Base-by-base conservation (phyloP, 1,140 invertebrate genomes). In the Bombus impatiens region DNA sequence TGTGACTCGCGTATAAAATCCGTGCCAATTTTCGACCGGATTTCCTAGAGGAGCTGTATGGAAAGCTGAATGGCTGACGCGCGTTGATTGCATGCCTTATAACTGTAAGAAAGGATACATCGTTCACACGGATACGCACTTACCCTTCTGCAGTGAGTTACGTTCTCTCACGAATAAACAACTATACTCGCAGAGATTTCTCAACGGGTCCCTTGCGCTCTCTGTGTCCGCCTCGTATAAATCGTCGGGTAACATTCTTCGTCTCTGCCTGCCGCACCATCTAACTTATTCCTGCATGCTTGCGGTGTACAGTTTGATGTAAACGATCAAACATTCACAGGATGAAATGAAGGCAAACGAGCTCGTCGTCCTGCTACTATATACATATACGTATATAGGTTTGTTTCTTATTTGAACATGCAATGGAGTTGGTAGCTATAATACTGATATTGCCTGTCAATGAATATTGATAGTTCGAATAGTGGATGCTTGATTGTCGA, bases 131-230 rank as follows among this genome's bases (percentile, higher is more conserved):
- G 75, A 86, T 74, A 75, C 68, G 80, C 79, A 78, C 77, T 78
- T 88, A 90, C 86, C 82, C 71, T 80, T 70, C 77, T 42, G 47
- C 28, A 40, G 57, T 88, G 89, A 88, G 76, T 22, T 72, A 88
- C 77, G 78, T 70, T 6, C 35, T 42, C 75, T 82, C 82, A 18
- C 78, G 77, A 82, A 71, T 90, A 83, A 90, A 90, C 87, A 90
- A 90, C 88, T 87, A 90, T 80, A 88, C 79, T 78, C 68, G 79
- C 35, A 37, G 71, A 80, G 76, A 90, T 90, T 90, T 90, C 89
- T 90, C 88, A 57, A 15, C 79, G 84, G 87, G 44, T 80, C 72
- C 67, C 37, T n/a, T 47, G 18, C 59, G 25, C 28, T 32, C 3
- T 32, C 13, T 25, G 22, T 8, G 40, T 42, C 28, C 47, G 47